Base-by-base conservation (phyloP, 2,888 invertebrate genomes). In the Arrhopalites spinosus region DNA sequence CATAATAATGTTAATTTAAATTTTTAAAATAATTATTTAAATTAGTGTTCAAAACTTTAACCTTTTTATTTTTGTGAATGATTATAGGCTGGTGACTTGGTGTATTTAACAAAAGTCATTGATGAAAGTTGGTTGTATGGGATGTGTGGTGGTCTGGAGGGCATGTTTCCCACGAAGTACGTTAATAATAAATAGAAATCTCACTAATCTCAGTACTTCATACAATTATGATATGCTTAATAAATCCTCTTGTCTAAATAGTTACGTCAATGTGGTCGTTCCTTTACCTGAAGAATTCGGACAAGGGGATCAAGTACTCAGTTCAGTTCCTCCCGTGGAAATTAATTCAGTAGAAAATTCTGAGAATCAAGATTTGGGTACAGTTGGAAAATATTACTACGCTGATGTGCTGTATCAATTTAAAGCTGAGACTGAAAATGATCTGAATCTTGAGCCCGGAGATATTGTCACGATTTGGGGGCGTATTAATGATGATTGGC, bases 121-220 rank as follows among this genome's bases (percentile, higher is more conserved):
- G 85, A 86, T 80, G 84, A 84, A 13, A 84, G 84, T 5, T 87
- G 87, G 87, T 76, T 86, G 23, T 80, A 83, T 47, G 87, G 86
- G 2, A 83, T 82, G 29, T 81, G 83, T 45, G 85, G 84, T 2
- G 84, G 84, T 17, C 77, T 79, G 27, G 84, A 84, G 68, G 87
- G 87, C 13, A 85, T 87, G 76, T 86, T 86, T 78, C 87, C 87
- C 7, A 78, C 81, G 15, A 83, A 81, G 66, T 86, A 86, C 83
- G 83, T 82, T 25, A 81, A 82, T 59, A 76, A 81, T 20, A 75
- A n/a, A n/a, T n/a, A n/a, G n/a, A n/a, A n/a, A n/a, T n/a, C n/a
- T n/a, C n/a, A n/a, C n/a, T n/a, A n/a, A n/a, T n/a, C n/a, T n/a
- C n/a, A n/a, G n/a, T n/a, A n/a, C n/a, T n/a, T n/a, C n/a, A n/a